Conservation (phyloP, 1,140 invertebrate genomes). For the Drosophila pectinifera region DNA sequence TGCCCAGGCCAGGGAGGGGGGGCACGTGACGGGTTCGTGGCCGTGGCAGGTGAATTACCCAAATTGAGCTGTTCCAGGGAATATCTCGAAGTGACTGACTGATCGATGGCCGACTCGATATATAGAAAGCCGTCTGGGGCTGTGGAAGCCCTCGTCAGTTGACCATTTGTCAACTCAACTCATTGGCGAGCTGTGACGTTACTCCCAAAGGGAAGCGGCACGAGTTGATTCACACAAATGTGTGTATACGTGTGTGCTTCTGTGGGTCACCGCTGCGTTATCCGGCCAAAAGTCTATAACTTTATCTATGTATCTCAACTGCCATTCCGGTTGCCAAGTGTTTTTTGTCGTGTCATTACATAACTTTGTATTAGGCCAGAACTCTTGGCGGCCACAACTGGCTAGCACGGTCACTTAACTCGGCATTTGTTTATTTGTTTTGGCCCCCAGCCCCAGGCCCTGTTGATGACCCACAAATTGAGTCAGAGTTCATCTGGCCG, state of each 20-base stretch:
- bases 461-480: constrained; percentile 45
- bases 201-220: constrained; percentile 41
- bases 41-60: constrained; percentile 30
- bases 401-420: constrained; percentile 22
- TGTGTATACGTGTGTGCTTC: constrained; percentile 1
- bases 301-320: constrained; percentile 36
- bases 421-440: constrained; percentile 35
- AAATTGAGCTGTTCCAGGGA: constrained; percentile 39
- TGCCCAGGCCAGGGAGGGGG: not conserved
- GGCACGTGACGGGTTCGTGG: constrained; percentile 49
- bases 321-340: constrained; percentile 52
- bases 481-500: constrained; percentile 38
- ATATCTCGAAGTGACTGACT: constrained; percentile 19
- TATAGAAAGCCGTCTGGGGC: constrained; percentile 13
- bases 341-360: constrained; percentile 67
- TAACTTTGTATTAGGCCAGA: constrained; percentile 59
- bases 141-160: constrained; percentile 50
- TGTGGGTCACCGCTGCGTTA: constrained; percentile 58
- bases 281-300: constrained; percentile 55
- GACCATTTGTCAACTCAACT: constrained; percentile 74
- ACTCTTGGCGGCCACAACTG: constrained; percentile 31
- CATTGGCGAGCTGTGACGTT: constrained; percentile 23
- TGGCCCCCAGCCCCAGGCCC: not conserved
- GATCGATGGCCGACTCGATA: constrained; percentile 27
- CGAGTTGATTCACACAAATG: constrained; percentile 16